Base-by-base conservation (phyloP, 2,888 invertebrate genomes). In the Diplazon laetatorius region DNA sequence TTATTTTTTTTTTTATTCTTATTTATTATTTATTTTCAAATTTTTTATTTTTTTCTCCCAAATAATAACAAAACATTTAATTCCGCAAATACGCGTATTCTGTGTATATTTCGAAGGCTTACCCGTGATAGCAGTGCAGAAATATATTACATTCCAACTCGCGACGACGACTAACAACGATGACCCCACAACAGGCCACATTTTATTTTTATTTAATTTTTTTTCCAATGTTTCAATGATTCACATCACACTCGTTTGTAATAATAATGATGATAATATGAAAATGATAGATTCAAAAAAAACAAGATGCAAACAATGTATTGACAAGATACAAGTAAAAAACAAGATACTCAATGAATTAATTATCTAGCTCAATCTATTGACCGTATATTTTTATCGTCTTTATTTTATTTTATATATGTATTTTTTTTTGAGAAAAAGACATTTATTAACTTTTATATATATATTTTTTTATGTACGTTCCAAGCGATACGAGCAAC, bases 401-500 rank as follows among this genome's bases (percentile, higher is more conserved):
- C 6, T 30, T 30, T 5, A 30, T 6, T 2, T 30, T 30, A 30
- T 30, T 30, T 30, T 30, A 6, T 30, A 30, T 6, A 6, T 6
- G 18, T 2, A 35, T 25, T 25, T n/a, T 60, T 66, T 18, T 9
- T 39, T 9, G 9, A 35, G 10, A 35, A n/a, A n/a, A n/a, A n/a
- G n/a, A n/a, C n/a, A n/a, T n/a, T n/a, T n/a, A 46, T 14, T 14
- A 14, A 62, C 14, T 48, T 8, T 30, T n/a, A 46, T 59, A 37
- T 25, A 35, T 35, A 62, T 30, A 60, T 52, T 4, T 35, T n/a
- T 62, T 16, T 50, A 12, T 55, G 35, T 42, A 46, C 42, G 75
- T 69, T 42, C 52, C 55, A 48, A 59, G 80, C 84, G 70, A 72
- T 80, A 73, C 83, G 84, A 83, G 77, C 78, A 81, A 80, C 77